A percentile compares a stretch with the other conserved stretches of the same genome.
These are phyloP conservation scores for Chloromyia formosa DNA, from an alignment of 2,888 invertebrate species.

Conservation along the genomic window DNA sequence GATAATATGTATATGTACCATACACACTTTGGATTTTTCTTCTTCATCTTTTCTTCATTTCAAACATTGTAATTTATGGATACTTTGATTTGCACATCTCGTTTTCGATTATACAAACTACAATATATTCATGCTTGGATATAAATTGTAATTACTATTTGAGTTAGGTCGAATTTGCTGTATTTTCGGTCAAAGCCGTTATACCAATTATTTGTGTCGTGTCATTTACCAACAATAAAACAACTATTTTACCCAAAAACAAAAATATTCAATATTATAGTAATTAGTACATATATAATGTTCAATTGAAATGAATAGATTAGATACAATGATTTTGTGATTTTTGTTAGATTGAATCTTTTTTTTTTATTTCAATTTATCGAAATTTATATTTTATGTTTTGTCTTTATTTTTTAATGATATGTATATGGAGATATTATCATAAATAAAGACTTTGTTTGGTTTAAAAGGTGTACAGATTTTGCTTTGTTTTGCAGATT, in stretches of 20 bases:
- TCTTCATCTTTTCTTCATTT: too few species aligned
- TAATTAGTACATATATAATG: background rate
- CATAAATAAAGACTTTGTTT: conserved; percentile 27
- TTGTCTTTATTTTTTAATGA: conserved; percentile 1
- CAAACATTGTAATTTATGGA: too few species aligned
- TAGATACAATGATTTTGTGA: conserved; percentile 8
- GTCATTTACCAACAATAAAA: background rate
- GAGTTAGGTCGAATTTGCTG: too few species aligned
- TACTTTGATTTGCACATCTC: too few species aligned
- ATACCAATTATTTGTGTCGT: background rate
- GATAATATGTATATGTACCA: too few species aligned
- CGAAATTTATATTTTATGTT: conserved; percentile 7
- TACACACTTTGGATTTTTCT: too few species aligned
- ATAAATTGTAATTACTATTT: too few species aligned
- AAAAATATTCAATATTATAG: background rate
- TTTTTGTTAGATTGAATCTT: conserved; percentile 5
- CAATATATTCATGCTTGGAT: too few species aligned
- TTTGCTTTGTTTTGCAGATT: too few species aligned
- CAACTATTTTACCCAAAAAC: too few species aligned
- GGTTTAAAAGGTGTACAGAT: too few species aligned
- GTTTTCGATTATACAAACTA: too few species aligned
- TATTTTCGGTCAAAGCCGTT: background rate
- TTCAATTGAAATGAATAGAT: background rate
- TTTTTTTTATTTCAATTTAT: conserved; percentile 6
- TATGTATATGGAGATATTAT: conserved; percentile 11